These are phyloP conservation scores for Protomyctophum bolini DNA, from an alignment of 2,113 vertebrate genomes.

Conservation along the genomic window DNA sequence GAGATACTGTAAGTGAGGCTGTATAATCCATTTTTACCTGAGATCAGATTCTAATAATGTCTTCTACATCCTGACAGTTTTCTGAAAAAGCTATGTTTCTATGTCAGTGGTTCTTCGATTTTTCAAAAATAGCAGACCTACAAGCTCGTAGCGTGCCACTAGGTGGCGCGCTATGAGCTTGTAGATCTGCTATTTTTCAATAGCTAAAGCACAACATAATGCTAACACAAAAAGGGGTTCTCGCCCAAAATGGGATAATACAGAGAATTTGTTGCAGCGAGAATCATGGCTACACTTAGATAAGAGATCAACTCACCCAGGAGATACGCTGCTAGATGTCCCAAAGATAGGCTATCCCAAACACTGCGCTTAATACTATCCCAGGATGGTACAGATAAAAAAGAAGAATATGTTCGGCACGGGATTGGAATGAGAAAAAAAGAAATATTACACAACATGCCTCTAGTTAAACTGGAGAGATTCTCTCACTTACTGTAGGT, in stretches of 20 bases:
- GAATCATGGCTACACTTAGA: constrained; percentile 16
- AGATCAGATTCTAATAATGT: too few relatives aligned
- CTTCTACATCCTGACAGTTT: too few relatives aligned
- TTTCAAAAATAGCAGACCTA: too few relatives aligned
- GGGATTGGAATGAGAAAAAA: constrained; percentile 23
- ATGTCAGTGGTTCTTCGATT: too few relatives aligned
- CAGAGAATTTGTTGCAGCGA: constrained; percentile 23
- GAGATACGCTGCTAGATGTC: constrained; percentile 27
- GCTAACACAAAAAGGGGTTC: too few relatives aligned
- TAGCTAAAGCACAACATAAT: too few relatives aligned
- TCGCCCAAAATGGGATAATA: too few relatives aligned
- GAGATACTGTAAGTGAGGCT: background rate
- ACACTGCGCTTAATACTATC: background rate
- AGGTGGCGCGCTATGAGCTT: too few relatives aligned
- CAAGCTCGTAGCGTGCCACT: too few relatives aligned
- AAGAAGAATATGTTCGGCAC: background rate
- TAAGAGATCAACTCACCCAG: constrained; percentile 35
- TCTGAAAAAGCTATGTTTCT: too few relatives aligned
- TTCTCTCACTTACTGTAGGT: background rate
- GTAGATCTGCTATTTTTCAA: too few relatives aligned
- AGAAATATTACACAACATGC: background rate
- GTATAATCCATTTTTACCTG: too few relatives aligned
- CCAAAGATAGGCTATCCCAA: constrained; percentile 17
- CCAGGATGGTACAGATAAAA: constrained; percentile 26
- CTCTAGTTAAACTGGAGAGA: background rate